phyloP scores from a whole-genome alignment of 2,888 invertebrate species.

The Sphaerophoria rueppellii region DNA sequence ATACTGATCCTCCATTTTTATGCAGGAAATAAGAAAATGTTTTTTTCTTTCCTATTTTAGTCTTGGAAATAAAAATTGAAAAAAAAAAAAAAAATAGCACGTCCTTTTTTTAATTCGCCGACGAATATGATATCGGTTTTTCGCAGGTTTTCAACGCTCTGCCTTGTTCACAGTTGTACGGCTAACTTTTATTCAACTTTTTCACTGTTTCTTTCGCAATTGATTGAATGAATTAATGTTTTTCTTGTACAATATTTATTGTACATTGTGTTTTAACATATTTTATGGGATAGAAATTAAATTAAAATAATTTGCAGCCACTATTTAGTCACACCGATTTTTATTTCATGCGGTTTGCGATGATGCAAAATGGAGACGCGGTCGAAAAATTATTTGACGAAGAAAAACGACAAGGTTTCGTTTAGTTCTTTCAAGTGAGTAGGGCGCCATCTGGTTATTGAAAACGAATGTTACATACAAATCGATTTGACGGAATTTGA shows the following conservation, averaged over 20 bases:
- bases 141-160: constrained; percentile 51
- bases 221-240: constrained; percentile 38
- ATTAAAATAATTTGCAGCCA: constrained; percentile 63
- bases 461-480: background rate
- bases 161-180: background rate
- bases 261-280: constrained; percentile 39
- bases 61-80: constrained; percentile 22
- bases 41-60: constrained; percentile 21
- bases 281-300: constrained; percentile 49
- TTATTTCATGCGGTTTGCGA: constrained; percentile 75
- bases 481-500: background rate
- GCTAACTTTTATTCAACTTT: constrained; percentile 19
- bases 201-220: constrained; percentile 50
- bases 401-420: constrained; percentile 63
- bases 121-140: constrained; percentile 67
- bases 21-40: constrained; percentile 7
- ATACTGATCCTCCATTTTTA: constrained; percentile 50
- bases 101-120: constrained; percentile 28
- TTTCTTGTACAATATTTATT: constrained; percentile 45
- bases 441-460: constrained; percentile 15
- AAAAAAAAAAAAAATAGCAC: constrained; percentile 45
- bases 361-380: constrained; percentile 77
- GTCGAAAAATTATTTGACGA: constrained; percentile 70
- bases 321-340: constrained; percentile 59
- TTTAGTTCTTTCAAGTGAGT: background rate